A percentile compares a stretch with the other conserved stretches of the same genome.
phyloP scores from a whole-genome alignment of 92 coral and sea anemone genomes.

The Phenganax stokvisi region DNA sequence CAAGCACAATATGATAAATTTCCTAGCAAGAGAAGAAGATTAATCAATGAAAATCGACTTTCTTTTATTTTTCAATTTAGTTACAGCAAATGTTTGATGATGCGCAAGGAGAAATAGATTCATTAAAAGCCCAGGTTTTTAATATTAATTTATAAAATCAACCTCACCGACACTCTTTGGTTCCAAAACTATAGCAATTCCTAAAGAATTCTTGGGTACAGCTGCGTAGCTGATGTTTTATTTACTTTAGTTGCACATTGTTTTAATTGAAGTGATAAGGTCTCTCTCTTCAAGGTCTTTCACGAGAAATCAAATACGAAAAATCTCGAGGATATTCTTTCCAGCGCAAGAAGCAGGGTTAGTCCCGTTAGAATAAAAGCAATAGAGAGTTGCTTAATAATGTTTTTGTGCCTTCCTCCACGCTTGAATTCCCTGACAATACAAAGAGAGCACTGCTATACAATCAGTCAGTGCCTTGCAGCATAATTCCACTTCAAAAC shows the following conservation, averaged over 20 bases:
- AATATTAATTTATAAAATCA: background rate
- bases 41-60: background rate
- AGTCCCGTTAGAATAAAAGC: background rate
- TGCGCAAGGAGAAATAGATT: slow-evolving; percentile 78
- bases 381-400: too few relatives aligned
- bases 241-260: background rate
- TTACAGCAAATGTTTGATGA: slow-evolving; percentile 76
- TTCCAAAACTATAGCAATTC: too few relatives aligned
- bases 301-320: slow-evolving; percentile 73
- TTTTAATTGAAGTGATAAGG: background rate
- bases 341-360: slow-evolving; percentile 82
- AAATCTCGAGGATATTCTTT: slow-evolving; percentile 71
- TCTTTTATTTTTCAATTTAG: slow-evolving; percentile 34
- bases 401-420: too few relatives aligned
- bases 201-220: too few relatives aligned
- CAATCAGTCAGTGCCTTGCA: too few relatives aligned
- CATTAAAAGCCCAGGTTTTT: slow-evolving; percentile 69
- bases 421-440: too few relatives aligned
- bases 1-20: too few relatives aligned
- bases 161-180: background rate
- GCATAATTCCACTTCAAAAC: too few relatives aligned
- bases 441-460: too few relatives aligned
- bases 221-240: background rate
- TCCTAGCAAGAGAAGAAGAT: too few relatives aligned
- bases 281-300: slow-evolving; percentile 55